Evolutionary conservation across 2,113 vertebrate genomes (phyloP).

Genomic region (Helogale parvula): DNA sequence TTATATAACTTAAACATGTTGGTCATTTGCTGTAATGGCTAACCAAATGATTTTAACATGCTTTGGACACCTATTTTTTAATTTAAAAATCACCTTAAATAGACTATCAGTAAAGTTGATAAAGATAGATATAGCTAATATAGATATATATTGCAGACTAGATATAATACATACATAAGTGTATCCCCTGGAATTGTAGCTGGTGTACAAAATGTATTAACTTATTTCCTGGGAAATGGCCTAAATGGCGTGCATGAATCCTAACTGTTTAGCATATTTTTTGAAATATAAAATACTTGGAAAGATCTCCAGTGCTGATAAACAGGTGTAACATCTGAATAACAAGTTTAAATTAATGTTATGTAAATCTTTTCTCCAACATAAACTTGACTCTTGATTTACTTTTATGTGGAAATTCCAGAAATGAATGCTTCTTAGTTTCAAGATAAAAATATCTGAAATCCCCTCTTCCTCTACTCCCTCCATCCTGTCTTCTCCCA

Average conservation of each 20-base stretch:
- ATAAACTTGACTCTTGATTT: background rate
- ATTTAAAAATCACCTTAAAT: background rate
- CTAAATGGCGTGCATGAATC: background rate
- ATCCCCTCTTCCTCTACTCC: background rate
- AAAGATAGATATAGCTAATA: background rate
- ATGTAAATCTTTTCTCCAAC: background rate
- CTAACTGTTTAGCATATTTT: background rate
- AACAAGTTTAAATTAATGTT: background rate
- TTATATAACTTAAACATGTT: background rate
- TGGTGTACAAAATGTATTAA: background rate
- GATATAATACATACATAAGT: background rate
- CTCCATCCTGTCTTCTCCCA: background rate
- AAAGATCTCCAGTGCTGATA: background rate
- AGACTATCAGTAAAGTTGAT: background rate
- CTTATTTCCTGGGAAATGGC: background rate
- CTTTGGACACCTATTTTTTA: background rate
- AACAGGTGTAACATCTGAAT: background rate
- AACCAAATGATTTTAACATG: background rate
- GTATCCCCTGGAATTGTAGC: too few relatives aligned
- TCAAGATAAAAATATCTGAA: background rate
- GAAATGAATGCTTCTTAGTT: background rate
- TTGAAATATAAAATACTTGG: background rate
- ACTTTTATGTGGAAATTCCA: background rate
- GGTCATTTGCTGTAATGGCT: background rate
- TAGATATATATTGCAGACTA: background rate